Conservation (phyloP, 1,140 invertebrate species). For the Archegozetes longisetosus region DNA sequence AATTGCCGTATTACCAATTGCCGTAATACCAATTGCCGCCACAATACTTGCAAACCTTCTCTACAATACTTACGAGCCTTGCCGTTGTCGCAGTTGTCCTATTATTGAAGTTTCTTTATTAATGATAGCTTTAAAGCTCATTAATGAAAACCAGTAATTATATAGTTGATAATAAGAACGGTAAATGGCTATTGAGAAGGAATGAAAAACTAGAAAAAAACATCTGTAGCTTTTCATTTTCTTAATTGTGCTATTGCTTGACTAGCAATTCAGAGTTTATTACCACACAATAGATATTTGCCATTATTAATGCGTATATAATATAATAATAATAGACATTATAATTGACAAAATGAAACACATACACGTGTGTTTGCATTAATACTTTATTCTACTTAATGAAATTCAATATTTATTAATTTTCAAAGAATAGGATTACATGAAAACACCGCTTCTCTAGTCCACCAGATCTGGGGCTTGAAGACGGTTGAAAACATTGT, state of each 20-base stretch:
- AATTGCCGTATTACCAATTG: too few relatives aligned
- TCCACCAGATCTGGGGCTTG: neutral
- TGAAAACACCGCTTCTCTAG: too few relatives aligned
- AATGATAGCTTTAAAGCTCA: neutral
- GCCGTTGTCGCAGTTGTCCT: neutral
- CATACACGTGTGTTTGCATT: neutral
- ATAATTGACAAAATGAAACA: neutral
- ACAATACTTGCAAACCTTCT: neutral
- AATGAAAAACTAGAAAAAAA: neutral
- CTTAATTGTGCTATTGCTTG: neutral
- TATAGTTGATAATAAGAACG: neutral
- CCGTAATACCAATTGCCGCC: neutral
- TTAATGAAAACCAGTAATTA: neutral
- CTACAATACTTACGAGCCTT: neutral
- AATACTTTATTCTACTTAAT: neutral
- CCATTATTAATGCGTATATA: neutral
- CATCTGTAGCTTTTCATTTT: neutral
- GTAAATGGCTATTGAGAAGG: neutral
- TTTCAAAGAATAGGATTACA: too few relatives aligned
- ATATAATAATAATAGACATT: neutral
- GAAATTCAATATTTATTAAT: neutral
- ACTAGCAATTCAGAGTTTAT: neutral
- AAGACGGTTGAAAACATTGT: neutral
- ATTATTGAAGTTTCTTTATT: neutral
- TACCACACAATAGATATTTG: neutral